A percentile compares a stretch with the other conserved stretches of the same genome.
phyloP scores from a whole-genome alignment of 2,113 vertebrate species.

The Dicaeum eximium region DNA sequence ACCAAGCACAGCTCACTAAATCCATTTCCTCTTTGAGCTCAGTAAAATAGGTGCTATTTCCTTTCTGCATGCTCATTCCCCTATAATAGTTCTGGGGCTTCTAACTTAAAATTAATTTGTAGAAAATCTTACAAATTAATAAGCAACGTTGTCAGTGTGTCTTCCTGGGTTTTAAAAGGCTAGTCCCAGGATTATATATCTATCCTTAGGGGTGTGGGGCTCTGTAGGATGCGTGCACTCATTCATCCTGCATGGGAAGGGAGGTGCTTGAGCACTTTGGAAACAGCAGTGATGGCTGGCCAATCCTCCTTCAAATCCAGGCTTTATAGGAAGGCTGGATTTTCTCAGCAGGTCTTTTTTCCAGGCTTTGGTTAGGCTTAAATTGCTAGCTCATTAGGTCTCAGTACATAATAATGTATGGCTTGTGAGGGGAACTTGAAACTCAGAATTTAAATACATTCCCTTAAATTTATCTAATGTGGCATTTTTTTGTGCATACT shows the following conservation, averaged over 20 bases:
- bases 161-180: background rate
- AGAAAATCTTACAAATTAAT: background rate
- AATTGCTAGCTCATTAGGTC: background rate
- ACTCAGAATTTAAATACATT: background rate
- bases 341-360: background rate
- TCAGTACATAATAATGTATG: background rate
- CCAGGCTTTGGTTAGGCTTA: background rate
- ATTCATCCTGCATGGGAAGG: background rate
- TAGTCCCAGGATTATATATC: background rate
- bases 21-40: background rate
- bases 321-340: background rate
- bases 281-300: background rate
- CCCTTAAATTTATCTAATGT: background rate
- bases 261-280: background rate
- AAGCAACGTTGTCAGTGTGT: background rate
- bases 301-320: background rate
- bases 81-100: background rate
- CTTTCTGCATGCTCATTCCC: background rate
- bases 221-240: background rate
- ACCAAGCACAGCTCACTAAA: background rate
- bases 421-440: background rate
- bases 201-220: rapidly evolving
- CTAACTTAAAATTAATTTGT: background rate
- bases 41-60: background rate
- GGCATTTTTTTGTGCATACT: background rate